Conservation (phyloP, 2,888 invertebrate species). For the Trachelus tabidus region DNA sequence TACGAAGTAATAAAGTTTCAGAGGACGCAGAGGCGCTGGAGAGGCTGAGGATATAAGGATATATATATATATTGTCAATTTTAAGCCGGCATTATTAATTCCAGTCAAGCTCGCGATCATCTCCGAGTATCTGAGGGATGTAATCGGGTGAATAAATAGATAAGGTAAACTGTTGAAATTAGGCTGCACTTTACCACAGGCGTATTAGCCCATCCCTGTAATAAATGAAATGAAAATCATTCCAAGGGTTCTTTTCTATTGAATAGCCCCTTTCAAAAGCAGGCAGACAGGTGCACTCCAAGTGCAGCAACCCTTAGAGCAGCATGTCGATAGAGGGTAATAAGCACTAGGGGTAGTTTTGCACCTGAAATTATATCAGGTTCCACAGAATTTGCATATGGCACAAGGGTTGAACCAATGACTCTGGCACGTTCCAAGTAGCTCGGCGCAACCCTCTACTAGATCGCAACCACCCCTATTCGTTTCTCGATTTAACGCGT, state of each 20-base stretch:
- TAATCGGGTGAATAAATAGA: not conserved
- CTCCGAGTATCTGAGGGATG: not conserved
- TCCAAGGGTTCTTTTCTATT: too few species aligned
- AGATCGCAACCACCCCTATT: conserved; percentile 29
- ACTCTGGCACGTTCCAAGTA: not conserved
- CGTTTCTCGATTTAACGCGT: conserved; percentile 35
- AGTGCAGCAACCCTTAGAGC: too few species aligned
- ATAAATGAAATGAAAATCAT: too few species aligned
- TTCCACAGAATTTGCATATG: not conserved
- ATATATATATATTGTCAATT: conserved; percentile 10
- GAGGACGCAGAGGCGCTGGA: not conserved
- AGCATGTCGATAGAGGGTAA: too few species aligned
- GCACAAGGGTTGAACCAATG: not conserved
- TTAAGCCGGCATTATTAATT: conserved; percentile 35
- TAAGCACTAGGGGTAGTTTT: too few species aligned
- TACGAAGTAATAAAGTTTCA: not conserved
- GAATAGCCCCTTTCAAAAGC: too few species aligned
- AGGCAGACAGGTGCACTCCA: too few species aligned
- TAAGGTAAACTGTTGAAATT: not conserved
- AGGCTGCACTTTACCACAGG: not conserved
- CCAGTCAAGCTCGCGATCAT: not conserved
- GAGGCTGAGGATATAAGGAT: not conserved
- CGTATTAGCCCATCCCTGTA: not conserved
- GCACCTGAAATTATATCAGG: not conserved
- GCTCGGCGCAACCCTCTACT: conserved; percentile 16